These are phyloP conservation scores for Characodon lateralis DNA, from an alignment of 2,797 vertebrate genomes.

Conservation along the genomic window DNA sequence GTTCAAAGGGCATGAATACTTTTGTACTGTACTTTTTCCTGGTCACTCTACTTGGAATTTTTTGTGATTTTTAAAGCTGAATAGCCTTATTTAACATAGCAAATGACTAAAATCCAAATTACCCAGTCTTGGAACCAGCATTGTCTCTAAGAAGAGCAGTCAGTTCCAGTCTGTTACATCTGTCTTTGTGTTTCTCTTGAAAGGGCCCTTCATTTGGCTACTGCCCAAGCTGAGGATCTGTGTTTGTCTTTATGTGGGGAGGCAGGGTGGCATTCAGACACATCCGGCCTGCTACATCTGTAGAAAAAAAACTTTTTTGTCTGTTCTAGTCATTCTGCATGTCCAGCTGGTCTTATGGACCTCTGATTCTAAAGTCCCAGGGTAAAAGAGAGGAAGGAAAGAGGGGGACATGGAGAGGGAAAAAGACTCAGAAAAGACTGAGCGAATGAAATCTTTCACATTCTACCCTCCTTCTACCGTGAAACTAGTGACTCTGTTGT, in stretches of 20 bases:
- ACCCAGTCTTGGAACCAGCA: conserved; percentile 49
- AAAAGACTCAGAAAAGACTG: not conserved
- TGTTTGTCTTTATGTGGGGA: conserved; percentile 66
- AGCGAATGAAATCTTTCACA: conserved; percentile 3
- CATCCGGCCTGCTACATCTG: conserved; percentile 39
- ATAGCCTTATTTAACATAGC: not conserved
- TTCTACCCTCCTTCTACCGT: conserved; percentile 17
- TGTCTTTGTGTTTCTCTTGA: conserved; percentile 65
- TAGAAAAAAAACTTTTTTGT: conserved; percentile 33
- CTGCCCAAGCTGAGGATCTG: conserved; percentile 51
- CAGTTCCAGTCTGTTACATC: conserved; percentile 53
- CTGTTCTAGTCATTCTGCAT: conserved; percentile 46
- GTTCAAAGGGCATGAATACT: not conserved
- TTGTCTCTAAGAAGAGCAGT: conserved; percentile 33
- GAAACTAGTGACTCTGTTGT: conserved; percentile 26
- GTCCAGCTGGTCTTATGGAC: conserved; percentile 57
- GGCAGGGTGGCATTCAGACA: conserved; percentile 41
- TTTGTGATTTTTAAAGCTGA: not conserved
- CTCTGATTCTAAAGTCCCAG: conserved; percentile 36
- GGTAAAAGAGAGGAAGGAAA: not conserved
- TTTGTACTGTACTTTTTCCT: not conserved
- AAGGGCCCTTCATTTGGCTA: conserved; percentile 59
- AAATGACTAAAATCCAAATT: conserved; percentile 6
- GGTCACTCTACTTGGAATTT: not conserved
- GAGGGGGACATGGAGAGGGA: not conserved